phyloP scores from a whole-genome alignment of 2,797 vertebrate genomes.

The Rhabdophis nuchalis region DNA sequence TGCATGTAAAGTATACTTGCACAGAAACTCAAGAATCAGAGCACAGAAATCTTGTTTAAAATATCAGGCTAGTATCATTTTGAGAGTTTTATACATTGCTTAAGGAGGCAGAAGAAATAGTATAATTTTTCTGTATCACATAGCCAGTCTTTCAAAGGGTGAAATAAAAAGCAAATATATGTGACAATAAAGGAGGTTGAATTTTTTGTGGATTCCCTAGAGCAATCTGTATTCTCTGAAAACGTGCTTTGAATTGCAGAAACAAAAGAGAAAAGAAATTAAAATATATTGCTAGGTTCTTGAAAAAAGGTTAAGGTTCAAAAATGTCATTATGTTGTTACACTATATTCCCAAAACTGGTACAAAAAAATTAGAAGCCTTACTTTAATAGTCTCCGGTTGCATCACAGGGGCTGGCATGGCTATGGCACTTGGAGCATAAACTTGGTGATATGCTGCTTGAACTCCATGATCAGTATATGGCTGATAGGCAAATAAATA shows the following conservation, averaged over 20 bases:
- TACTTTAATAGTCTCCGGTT: conserved; percentile 59
- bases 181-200: not conserved
- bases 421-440: conserved; percentile 67
- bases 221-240: not conserved
- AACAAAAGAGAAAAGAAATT: not conserved
- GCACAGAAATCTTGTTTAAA: not conserved
- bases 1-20: not conserved
- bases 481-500: conserved; percentile 51
- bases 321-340: not conserved
- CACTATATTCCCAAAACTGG: not conserved
- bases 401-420: conserved; percentile 70
- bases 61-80: not conserved
- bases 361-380: conserved; percentile 13
- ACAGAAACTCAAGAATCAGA: not conserved
- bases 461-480: conserved; percentile 71
- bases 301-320: not conserved
- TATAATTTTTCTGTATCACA: not conserved
- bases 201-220: not conserved
- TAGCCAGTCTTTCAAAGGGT: not conserved
- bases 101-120: not conserved
- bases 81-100: not conserved
- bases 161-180: not conserved
- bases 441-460: conserved; percentile 67
- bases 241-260: not conserved
- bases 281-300: not conserved